Conservation (phyloP, 2,113 vertebrate species). For the Typhlomys cinereus region DNA sequence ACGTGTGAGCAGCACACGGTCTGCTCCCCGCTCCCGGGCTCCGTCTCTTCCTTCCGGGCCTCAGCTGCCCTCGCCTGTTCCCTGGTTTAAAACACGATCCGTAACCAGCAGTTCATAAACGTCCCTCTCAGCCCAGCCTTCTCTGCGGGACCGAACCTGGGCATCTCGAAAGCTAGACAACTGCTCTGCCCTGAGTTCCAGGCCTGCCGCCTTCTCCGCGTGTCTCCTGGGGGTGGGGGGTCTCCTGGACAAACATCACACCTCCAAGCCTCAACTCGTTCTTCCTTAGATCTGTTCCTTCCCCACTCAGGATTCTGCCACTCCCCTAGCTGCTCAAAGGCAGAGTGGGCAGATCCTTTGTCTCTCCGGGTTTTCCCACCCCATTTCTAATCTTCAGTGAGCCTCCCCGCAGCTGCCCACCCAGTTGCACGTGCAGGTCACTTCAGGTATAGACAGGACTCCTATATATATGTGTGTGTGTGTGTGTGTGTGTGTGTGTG, state of each 20-base stretch:
- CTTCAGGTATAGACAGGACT: constrained; percentile 4
- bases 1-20: no score
- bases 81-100: background rate
- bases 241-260: background rate
- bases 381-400: background rate
- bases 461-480: no score
- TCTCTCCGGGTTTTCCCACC: background rate
- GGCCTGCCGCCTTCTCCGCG: background rate
- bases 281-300: background rate
- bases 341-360: background rate
- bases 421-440: background rate
- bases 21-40: no score
- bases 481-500: no score
- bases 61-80: background rate
- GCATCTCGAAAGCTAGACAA: background rate
- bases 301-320: background rate
- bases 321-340: background rate
- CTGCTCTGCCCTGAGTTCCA: background rate
- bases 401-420: background rate
- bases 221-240: constrained; percentile 1
- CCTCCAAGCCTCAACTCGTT: constrained; percentile 17
- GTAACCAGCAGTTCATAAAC: no score
- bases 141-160: background rate
- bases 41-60: background rate
- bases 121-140: background rate